Evolutionary conservation across 2,113 vertebrate genomes (phyloP), one percentile per base, ranked within the genome.

Genomic region (Holacanthus passer): DNA sequence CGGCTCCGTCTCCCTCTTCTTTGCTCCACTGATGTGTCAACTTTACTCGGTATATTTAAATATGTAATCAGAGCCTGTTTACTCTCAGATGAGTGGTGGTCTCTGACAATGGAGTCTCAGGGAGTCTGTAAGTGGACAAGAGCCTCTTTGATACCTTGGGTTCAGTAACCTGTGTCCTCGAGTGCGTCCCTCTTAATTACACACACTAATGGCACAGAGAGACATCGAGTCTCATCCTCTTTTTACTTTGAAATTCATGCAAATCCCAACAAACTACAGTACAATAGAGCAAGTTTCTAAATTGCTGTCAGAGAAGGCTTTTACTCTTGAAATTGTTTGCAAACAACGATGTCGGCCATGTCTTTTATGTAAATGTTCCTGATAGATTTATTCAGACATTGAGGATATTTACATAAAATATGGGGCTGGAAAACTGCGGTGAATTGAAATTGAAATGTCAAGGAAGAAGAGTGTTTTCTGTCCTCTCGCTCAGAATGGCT

Each of bases 181-280:
- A 69, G 41, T 79, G 72, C 43, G 10, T 73, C 62, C 8, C 20
- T 83, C 45, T 81, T 82, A 65, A 89, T 85, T 81, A 83, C 12
- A 58, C 35, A 78, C 48, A n/a, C 19, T 50, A 35, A 83, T 37
- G 77, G 39, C 52, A 73, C 62, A 73, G 48, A 22, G 27, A 29
- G 13, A 60, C 48, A 56, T n/a, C 17, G 48, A 19, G 59, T 65
- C 47, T 29, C 31, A 29, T 43, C 41, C 16, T 60, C 11, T 50
- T 63, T 65, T 20, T 48, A 58, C 50, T 64, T 73, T 47, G 47
- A 59, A 73, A 63, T 67, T n/a, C 9, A 73, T 64, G 58, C 41
- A 14, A 53, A 81, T 41, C 39, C 47, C 3, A 48, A 41, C 37
- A 47, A 62, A 52, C 45, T 56, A 17, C 27, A 31, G 1, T n/a